phyloP scores from a whole-genome alignment of 2,888 invertebrate genomes.

The Apamea epomidion region DNA sequence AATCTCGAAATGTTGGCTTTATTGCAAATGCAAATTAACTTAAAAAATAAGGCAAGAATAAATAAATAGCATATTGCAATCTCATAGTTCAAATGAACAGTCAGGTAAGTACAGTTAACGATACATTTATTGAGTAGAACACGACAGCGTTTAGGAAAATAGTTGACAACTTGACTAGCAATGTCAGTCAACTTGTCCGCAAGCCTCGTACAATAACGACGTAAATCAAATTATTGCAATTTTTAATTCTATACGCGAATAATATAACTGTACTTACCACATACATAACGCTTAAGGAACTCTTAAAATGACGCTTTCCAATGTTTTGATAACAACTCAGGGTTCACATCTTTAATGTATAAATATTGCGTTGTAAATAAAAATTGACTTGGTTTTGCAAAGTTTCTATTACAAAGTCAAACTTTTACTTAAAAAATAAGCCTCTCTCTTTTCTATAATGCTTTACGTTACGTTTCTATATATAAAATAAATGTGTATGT shows the following conservation, averaged over 20 bases:
- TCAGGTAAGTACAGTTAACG: slow-evolving; percentile 67
- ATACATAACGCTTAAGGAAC: slow-evolving; percentile 46
- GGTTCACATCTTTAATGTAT: not conserved
- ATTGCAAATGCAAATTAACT: slow-evolving; percentile 35
- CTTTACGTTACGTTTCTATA: not conserved
- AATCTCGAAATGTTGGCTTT: slow-evolving; percentile 30
- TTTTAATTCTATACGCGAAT: slow-evolving; percentile 50
- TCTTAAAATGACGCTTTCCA: slow-evolving; percentile 72
- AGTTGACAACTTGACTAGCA: slow-evolving; percentile 63
- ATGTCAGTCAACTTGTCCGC: slow-evolving; percentile 58
- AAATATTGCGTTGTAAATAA: slow-evolving; percentile 1
- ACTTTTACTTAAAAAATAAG: not conserved
- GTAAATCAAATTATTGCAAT: slow-evolving; percentile 63
- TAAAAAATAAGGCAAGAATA: slow-evolving; percentile 58
- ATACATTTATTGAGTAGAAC: slow-evolving; percentile 29
- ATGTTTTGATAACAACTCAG: not conserved
- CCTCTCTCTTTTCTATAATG: not conserved
- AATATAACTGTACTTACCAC: slow-evolving; percentile 73
- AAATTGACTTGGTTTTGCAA: not conserved
- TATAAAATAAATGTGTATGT: slow-evolving; percentile 1
- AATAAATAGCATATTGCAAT: slow-evolving; percentile 49
- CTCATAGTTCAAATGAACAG: slow-evolving; percentile 39
- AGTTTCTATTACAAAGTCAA: not conserved
- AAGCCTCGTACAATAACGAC: slow-evolving; percentile 45
- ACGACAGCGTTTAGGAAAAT: slow-evolving; percentile 39